These are phyloP conservation scores for Xyrauchen texanus DNA, from an alignment of 2,113 vertebrate species.

Conservation along the genomic window DNA sequence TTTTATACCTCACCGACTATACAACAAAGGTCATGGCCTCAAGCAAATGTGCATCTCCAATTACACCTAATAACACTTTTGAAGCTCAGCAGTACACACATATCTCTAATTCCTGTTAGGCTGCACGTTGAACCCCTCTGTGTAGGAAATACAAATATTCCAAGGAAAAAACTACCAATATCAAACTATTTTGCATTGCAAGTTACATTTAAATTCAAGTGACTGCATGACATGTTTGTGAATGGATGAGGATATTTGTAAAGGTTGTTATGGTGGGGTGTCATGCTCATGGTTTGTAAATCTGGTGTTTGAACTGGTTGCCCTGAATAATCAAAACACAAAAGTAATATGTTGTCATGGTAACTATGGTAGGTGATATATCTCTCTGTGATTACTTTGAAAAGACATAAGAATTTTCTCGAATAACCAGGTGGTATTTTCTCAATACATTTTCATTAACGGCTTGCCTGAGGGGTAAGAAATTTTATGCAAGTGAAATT, in stretches of 20 bases:
- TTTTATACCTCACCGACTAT: slow-evolving; percentile 1
- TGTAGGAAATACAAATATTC: background rate
- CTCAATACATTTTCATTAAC: no score
- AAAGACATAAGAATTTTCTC: slow-evolving; percentile 23
- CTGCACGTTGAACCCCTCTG: background rate
- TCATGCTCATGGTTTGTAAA: slow-evolving; percentile 23
- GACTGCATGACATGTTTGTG: background rate
- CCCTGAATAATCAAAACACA: slow-evolving; percentile 31
- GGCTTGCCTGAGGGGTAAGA: no score
- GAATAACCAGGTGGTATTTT: no score
- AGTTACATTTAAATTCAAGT: background rate
- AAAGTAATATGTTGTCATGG: slow-evolving; percentile 53
- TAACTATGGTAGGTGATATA: slow-evolving; percentile 46
- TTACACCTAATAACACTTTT: slow-evolving; percentile 10
- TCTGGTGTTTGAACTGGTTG: slow-evolving; percentile 34
- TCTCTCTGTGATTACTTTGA: slow-evolving; percentile 48
- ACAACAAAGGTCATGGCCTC: background rate
- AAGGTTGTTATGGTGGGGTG: slow-evolving; percentile 1
- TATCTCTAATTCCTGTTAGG: slow-evolving; percentile 6
- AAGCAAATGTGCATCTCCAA: slow-evolving; percentile 8
- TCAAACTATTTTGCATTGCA: background rate
- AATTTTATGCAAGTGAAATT: no score
- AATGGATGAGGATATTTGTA: background rate
- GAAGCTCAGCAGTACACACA: background rate
- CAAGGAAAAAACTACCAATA: background rate